Evolutionary conservation across 2,797 vertebrate genomes (phyloP).

Genomic region (Alca torda): DNA sequence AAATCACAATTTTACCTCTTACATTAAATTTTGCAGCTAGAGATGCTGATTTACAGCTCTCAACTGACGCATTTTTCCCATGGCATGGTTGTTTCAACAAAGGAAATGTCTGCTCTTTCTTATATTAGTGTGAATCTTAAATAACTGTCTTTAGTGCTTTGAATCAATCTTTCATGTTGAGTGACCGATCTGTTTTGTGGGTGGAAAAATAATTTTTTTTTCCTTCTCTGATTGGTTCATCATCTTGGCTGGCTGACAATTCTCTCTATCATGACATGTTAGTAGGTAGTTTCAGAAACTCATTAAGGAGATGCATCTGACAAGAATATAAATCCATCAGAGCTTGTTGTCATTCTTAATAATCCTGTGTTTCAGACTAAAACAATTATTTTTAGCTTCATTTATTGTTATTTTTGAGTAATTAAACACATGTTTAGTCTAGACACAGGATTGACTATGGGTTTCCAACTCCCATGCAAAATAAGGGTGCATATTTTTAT

Average conservation of each 20-base stretch:
- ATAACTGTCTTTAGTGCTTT: neutral
- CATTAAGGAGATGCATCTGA: neutral
- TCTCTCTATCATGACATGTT: neutral
- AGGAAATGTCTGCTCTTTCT: neutral
- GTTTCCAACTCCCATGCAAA: neutral
- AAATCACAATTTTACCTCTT: neutral
- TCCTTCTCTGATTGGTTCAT: neutral
- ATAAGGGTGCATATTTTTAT: neutral
- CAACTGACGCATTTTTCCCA: neutral
- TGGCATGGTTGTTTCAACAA: neutral
- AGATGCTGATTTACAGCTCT: neutral
- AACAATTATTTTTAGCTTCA: neutral
- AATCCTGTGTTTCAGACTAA: neutral
- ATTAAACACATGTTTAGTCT: neutral
- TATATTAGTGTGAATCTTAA: neutral
- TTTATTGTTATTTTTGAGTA: neutral
- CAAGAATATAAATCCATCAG: neutral
- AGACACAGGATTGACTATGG: fast-evolving
- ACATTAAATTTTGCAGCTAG: neutral
- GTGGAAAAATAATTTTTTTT: neutral
- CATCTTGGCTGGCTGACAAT: neutral
- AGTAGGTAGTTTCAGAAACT: neutral
- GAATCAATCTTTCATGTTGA: neutral
- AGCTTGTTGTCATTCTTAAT: neutral
- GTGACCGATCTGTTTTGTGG: neutral